Evolutionary conservation across 2,113 vertebrate species (phyloP).

Genomic region (Sebastes fasciatus): DNA sequence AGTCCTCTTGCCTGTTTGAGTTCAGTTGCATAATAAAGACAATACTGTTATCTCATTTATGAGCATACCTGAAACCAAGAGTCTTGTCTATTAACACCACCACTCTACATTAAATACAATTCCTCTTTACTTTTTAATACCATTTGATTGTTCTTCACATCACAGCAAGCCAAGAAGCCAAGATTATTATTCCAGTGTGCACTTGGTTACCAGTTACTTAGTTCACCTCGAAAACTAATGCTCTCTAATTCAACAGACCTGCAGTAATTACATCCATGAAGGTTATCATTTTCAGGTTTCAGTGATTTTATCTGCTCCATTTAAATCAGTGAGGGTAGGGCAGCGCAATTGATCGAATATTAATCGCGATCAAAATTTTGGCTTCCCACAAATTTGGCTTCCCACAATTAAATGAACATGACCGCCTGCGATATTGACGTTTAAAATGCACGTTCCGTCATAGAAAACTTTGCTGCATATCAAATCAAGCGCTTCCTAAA

Average conservation of each 20-base stretch:
- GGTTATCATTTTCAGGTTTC: not conserved
- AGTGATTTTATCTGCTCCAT: not conserved
- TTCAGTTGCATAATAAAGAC: slow-evolving; percentile 21
- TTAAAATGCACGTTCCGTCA: too few species aligned
- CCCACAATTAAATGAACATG: too few species aligned
- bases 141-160: not conserved
- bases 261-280: not conserved
- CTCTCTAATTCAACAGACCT: not conserved
- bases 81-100: not conserved
- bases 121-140: not conserved
- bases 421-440: too few species aligned
- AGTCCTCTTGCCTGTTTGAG: not conserved
- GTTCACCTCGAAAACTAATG: not conserved
- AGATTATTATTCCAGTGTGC: not conserved
- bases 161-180: not conserved
- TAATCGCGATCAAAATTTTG: too few species aligned
- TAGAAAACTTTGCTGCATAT: too few species aligned
- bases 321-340: not conserved
- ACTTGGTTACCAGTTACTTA: not conserved
- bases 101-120: not conserved
- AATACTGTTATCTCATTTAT: slow-evolving; percentile 29
- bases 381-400: too few species aligned
- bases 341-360: too few species aligned
- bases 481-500: too few species aligned
- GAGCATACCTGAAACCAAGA: not conserved